Evolutionary conservation across 2,113 vertebrate species (phyloP).

Genomic region (Cebus imitator): DNA sequence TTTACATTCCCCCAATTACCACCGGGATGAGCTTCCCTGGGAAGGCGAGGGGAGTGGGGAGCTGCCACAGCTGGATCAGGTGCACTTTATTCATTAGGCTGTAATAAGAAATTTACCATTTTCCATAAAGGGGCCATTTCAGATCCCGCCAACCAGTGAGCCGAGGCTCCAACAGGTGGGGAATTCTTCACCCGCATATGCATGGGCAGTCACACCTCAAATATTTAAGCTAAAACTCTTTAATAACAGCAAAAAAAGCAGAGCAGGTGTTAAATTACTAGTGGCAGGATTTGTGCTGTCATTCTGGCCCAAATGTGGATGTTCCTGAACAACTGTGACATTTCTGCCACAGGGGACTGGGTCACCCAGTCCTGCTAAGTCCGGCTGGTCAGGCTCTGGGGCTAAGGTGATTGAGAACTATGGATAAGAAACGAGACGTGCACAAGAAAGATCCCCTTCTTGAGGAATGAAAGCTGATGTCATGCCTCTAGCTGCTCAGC

Average conservation of each 20-base stretch:
- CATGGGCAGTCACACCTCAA: slow-evolving; percentile 52
- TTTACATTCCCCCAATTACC: neutral
- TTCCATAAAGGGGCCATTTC: slow-evolving; percentile 59
- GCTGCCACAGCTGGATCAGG: neutral
- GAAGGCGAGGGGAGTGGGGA: neutral
- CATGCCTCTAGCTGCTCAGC: neutral
- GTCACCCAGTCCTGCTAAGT: neutral
- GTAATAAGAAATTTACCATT: slow-evolving; percentile 55
- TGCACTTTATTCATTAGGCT: slow-evolving; percentile 13
- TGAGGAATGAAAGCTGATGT: neutral
- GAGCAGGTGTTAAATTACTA: slow-evolving; percentile 73
- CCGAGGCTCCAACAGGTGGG: slow-evolving; percentile 68
- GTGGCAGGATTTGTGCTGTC: neutral
- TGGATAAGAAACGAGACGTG: neutral
- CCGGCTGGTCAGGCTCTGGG: neutral
- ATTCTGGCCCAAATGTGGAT: neutral
- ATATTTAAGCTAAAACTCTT: slow-evolving; percentile 74
- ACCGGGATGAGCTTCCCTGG: neutral
- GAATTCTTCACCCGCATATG: slow-evolving; percentile 67
- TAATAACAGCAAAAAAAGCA: slow-evolving; percentile 64
- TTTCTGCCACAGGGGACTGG: neutral
- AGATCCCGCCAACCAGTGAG: slow-evolving; percentile 41
- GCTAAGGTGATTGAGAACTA: too few species aligned
- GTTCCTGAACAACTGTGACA: neutral
- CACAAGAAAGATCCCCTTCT: too few species aligned